These are phyloP conservation scores for Acanthornis magna DNA, from an alignment of 2,797 vertebrate species.

Conservation along the genomic window DNA sequence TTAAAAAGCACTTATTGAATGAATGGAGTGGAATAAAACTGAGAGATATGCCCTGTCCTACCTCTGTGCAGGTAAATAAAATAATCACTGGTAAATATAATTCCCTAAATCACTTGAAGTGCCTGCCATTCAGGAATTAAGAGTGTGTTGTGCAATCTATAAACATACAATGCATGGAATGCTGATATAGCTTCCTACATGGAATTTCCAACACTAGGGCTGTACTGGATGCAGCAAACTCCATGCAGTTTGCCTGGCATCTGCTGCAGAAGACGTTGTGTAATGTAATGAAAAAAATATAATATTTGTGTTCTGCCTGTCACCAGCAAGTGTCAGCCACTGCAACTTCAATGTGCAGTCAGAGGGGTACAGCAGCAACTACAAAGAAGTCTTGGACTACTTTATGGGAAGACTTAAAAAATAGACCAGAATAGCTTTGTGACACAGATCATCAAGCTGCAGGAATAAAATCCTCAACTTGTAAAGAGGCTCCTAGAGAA, in stretches of 20 bases:
- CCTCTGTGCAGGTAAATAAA: background rate
- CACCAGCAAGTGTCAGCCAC: conserved; percentile 7
- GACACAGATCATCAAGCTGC: background rate
- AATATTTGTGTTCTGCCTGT: conserved; percentile 15
- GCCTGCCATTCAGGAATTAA: background rate
- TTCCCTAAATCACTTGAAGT: background rate
- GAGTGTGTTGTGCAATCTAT: background rate
- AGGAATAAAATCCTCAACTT: background rate
- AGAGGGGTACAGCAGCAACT: background rate
- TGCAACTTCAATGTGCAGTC: background rate
- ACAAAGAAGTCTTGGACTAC: conserved; percentile 15
- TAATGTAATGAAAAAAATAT: background rate
- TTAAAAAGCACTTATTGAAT: background rate
- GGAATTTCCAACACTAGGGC: background rate
- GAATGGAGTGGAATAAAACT: background rate
- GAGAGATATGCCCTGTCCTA: background rate
- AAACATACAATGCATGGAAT: background rate
- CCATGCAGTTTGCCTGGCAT: background rate
- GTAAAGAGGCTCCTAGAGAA: background rate
- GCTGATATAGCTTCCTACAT: background rate
- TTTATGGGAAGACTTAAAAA: background rate
- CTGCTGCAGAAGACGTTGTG: conserved; percentile 8
- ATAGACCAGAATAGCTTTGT: background rate
- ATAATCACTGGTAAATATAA: background rate
- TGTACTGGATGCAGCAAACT: background rate